These are phyloP conservation scores for Platyscapa corneri DNA, from an alignment of 1,140 invertebrate species.

Conservation along the genomic window DNA sequence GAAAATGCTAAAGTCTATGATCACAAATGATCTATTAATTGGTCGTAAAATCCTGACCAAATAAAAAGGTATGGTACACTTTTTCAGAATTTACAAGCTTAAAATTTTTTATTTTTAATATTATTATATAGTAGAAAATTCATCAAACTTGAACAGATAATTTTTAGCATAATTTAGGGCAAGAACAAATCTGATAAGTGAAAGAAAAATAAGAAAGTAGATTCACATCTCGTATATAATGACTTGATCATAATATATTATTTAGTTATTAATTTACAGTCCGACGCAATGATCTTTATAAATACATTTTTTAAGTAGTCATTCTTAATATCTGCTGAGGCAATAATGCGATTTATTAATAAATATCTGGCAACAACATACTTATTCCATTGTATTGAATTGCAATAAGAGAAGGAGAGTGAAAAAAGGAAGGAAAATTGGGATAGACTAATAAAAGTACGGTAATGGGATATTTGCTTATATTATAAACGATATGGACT, in stretches of 20 bases:
- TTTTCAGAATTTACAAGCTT: too few relatives aligned
- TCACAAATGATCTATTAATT: too few relatives aligned
- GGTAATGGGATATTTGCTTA: too few relatives aligned
- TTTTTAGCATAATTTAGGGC: neutral
- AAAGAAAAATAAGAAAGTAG: neutral
- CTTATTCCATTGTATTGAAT: slow-evolving; percentile 1
- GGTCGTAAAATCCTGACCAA: too few relatives aligned
- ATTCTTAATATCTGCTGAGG: neutral
- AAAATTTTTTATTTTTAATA: neutral
- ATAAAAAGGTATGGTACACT: too few relatives aligned
- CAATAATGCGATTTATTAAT: slow-evolving; percentile 37
- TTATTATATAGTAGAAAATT: neutral
- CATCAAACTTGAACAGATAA: neutral
- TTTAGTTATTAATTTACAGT: neutral
- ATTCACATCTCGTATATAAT: neutral
- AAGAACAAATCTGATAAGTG: neutral
- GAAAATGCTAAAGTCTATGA: too few relatives aligned
- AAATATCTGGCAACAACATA: neutral
- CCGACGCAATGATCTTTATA: neutral
- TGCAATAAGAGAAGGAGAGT: neutral
- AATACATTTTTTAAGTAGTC: slow-evolving; percentile 50
- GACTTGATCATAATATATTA: neutral
- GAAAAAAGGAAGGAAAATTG: neutral
- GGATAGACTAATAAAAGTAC: too few relatives aligned
- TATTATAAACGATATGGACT: neutral